A percentile compares a stretch with the other conserved stretches of the same genome.
Evolutionary conservation across 2,797 vertebrate genomes (phyloP).

Genomic region (Crocodylus rhombifer): DNA sequence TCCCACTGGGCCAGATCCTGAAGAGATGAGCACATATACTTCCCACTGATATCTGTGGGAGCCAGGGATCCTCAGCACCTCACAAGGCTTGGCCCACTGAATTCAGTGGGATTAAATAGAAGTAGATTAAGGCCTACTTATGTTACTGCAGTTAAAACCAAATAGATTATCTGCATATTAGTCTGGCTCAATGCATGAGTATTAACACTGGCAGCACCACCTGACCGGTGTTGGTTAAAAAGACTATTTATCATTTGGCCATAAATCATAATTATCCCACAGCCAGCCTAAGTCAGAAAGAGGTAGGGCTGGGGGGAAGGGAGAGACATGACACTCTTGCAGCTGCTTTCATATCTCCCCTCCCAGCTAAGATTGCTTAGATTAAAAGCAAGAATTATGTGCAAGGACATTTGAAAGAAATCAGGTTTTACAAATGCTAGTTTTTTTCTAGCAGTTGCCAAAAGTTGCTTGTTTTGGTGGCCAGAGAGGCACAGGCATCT

Average conservation of each 20-base stretch:
- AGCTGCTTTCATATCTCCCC: conserved; percentile 17
- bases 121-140: not conserved
- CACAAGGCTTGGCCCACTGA: not conserved
- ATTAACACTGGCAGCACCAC: not conserved
- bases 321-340: not conserved
- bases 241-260: not conserved
- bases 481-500: no score
- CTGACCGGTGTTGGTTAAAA: not conserved
- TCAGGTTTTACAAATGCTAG: not conserved
- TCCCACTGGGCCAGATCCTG: not conserved
- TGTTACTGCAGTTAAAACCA: not conserved
- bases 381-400: not conserved
- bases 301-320: not conserved
- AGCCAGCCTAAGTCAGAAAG: conserved; percentile 5
- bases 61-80: not conserved
- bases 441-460: not conserved
- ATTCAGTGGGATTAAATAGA: not conserved
- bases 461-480: conserved; percentile 48
- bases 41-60: not conserved
- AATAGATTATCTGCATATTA: not conserved
- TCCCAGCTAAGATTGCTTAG: not conserved
- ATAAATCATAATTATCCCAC: not conserved
- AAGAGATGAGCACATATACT: not conserved
- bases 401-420: conserved; percentile 30
- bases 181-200: not conserved